These are phyloP conservation scores for Callorhinus ursinus DNA, from an alignment of 2,113 vertebrate genomes.

Conservation along the genomic window DNA sequence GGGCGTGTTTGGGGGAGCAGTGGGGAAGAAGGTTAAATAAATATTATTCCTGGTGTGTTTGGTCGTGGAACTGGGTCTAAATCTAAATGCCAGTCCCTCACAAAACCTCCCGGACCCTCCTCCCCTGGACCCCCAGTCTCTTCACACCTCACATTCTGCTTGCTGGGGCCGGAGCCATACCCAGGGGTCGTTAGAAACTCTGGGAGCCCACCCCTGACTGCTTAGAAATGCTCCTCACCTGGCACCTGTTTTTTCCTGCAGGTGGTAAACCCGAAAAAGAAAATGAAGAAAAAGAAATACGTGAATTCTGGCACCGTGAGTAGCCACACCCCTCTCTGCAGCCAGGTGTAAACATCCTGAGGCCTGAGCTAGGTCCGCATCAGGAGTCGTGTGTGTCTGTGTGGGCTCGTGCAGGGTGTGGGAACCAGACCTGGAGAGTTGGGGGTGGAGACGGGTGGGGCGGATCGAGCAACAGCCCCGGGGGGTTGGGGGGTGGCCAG, in stretches of 20 bases:
- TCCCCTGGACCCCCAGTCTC: too few species aligned
- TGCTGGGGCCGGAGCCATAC: neutral
- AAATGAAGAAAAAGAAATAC: conserved; percentile 99
- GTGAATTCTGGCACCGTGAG: conserved; percentile 96
- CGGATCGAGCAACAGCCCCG: neutral
- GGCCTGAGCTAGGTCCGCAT: neutral
- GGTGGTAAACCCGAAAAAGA: conserved; percentile 96
- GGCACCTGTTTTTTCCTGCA: conserved; percentile 75
- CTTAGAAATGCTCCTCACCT: neutral
- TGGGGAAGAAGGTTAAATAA: conserved; percentile 36
- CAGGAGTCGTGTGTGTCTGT: neutral
- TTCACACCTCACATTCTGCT: neutral
- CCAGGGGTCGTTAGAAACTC: neutral
- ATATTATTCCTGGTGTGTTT: neutral
- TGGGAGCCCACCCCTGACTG: too few species aligned
- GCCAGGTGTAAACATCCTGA: neutral
- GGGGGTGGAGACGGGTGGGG: neutral
- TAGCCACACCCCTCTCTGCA: conserved; percentile 41
- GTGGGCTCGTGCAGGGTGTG: neutral
- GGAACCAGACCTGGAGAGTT: neutral
- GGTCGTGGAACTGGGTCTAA: neutral
- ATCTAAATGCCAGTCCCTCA: neutral
- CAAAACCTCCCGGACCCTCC: neutral
- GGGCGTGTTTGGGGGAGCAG: neutral
- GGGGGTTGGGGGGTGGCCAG: neutral